Evolutionary conservation across 2,888 invertebrate genomes (phyloP).

Genomic region (Phengaris arion): DNA sequence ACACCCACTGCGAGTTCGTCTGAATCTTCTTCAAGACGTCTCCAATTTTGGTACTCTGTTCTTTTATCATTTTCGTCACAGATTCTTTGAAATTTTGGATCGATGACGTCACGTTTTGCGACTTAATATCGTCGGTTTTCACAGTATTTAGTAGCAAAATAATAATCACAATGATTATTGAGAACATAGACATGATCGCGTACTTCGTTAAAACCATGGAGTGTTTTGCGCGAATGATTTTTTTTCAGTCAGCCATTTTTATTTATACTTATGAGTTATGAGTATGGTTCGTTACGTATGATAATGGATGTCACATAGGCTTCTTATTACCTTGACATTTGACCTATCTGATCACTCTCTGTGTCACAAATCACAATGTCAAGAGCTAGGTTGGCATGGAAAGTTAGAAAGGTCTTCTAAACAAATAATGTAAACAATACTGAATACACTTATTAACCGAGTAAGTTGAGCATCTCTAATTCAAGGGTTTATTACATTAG

Average conservation of each 20-base stretch:
- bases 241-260: conserved; percentile 23
- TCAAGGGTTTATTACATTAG: too few species aligned
- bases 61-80: conserved; percentile 61
- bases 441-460: background rate
- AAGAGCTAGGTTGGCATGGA: conserved; percentile 27
- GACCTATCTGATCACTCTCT: conserved; percentile 67
- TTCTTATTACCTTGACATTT: conserved; percentile 66
- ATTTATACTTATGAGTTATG: conserved; percentile 52
- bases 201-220: conserved; percentile 56
- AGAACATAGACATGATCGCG: conserved; percentile 58
- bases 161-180: conserved; percentile 53
- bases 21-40: conserved; percentile 63
- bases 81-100: conserved; percentile 60
- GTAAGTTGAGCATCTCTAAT: conserved; percentile 6
- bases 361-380: conserved; percentile 48
- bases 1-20: conserved; percentile 60
- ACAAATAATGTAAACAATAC: conserved; percentile 22
- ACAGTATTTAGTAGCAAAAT: conserved; percentile 53
- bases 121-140: conserved; percentile 51
- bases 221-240: conserved; percentile 40
- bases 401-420: conserved; percentile 30
- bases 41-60: conserved; percentile 67
- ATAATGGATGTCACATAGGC: conserved; percentile 56
- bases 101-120: conserved; percentile 44
- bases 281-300: conserved; percentile 56